Percentiles rank a stretch among this genome's conserved stretches.
phyloP scores from a whole-genome alignment of 1,140 invertebrate genomes.

The Lethrus apterus region DNA sequence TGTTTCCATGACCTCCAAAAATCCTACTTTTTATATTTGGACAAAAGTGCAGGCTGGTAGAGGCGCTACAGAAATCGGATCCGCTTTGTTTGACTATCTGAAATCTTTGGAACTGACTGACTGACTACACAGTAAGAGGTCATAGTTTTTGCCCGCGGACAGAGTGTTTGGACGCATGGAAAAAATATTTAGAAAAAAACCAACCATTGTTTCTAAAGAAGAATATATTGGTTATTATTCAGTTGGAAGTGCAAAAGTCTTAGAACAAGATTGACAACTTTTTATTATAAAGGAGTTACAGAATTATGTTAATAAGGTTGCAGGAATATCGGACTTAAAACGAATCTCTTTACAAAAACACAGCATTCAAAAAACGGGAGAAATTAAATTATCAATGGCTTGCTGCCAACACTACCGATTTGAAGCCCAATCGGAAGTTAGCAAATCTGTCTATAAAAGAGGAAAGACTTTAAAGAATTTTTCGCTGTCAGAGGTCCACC shows the following conservation, averaged over 20 bases:
- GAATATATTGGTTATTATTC: conserved; percentile 15
- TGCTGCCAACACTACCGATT: too few relatives aligned
- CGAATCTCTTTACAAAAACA: too few relatives aligned
- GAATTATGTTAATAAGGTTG: too few relatives aligned
- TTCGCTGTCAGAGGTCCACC: too few relatives aligned
- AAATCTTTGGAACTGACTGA: conserved; percentile 19
- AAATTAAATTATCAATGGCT: too few relatives aligned
- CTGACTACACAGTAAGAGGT: conserved; percentile 28
- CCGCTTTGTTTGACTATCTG: conserved; percentile 8
- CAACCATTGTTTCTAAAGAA: conserved; percentile 20
- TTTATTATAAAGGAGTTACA: neutral
- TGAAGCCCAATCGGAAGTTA: too few relatives aligned
- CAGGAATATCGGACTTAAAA: too few relatives aligned
- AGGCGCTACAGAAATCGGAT: neutral
- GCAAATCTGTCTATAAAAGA: too few relatives aligned
- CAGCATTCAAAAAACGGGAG: too few relatives aligned
- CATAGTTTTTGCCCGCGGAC: conserved; percentile 33
- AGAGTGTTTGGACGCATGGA: conserved; percentile 31
- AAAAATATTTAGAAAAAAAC: conserved; percentile 26
- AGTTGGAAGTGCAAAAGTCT: conserved; percentile 20
- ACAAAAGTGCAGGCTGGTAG: neutral
- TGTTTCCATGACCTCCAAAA: neutral
- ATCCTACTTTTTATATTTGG: neutral
- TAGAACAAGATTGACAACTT: conserved; percentile 9
- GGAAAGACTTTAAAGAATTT: too few relatives aligned